Evolutionary conservation across 2,888 invertebrate species (phyloP), one percentile per base, ranked within the genome.

Genomic region (Anthophora plumipes): DNA sequence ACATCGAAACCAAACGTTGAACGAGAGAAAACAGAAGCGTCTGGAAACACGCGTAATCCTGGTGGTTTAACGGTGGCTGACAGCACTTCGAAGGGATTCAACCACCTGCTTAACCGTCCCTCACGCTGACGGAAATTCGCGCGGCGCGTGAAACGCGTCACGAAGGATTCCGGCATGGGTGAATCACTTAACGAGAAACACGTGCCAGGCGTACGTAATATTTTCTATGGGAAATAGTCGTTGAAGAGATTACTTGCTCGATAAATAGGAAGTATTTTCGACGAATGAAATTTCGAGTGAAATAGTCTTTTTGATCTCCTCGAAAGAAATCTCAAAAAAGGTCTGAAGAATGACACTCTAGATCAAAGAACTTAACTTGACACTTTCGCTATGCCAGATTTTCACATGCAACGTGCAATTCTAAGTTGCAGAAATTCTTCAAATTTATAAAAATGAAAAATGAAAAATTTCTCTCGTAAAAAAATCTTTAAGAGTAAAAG

Each of bases 131-230:
- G 81, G 75, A 69, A 80, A 69, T 82, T 64, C 77, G 76, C 63
- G 54, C 50, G 50, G 50, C 59, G 48, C 68, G 54, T 55, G 75
- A 61, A 81, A 64, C 85, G 83, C 75, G 80, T 80, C 82, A 77
- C 71, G 75, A 77, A 68, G 84, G 82, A 89, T 87, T 90, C 88
- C 86, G 70, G 79, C 79, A 80, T 85, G 89, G 90, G 88, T 90
- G 89, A 90, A 90, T 90, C 90, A 90, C 86, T 90, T 89, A 85
- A 90, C 87, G 87, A 87, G 88, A 86, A 85, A 74, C 82, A 80
- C 85, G 88, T 82, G 87, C 71, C 76, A 71, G 67, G 90, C 85
- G 89, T 90, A 85, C 88, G 83, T 82, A 86, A 88, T 86, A 71
- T 77, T 80, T 14, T 61, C 83, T 70, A 59, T 50, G 43, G 57